Percentiles rank a stretch among this genome's conserved stretches.
Conservation (phyloP, 30 jellyfish, hydroid and myxozoan genomes). For the Clytia hemisphaerica region DNA sequence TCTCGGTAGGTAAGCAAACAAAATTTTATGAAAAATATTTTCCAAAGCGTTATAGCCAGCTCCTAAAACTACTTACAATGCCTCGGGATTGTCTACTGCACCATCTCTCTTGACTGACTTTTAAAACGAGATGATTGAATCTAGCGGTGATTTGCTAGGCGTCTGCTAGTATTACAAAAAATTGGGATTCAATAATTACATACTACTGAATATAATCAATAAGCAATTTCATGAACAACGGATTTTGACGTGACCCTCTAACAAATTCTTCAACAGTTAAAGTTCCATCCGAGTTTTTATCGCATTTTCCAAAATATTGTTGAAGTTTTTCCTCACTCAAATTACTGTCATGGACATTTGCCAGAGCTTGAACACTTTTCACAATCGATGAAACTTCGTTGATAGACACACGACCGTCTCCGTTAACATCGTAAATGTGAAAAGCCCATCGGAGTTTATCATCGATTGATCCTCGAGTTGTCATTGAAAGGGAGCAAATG, state of each 20-base stretch:
- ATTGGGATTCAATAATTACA: too few species aligned
- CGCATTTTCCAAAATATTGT: slow-evolving; percentile 47
- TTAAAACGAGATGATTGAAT: too few species aligned
- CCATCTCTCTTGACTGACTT: too few species aligned
- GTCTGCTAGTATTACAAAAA: too few species aligned
- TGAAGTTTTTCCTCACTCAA: slow-evolving; percentile 45
- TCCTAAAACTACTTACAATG: too few species aligned
- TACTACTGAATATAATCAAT: slow-evolving; percentile 48
- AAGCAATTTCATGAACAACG: slow-evolving; percentile 62
- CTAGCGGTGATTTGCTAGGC: too few species aligned
- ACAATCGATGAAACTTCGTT: slow-evolving; percentile 56
- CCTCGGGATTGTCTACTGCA: too few species aligned
- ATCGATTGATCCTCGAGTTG: slow-evolving; percentile 74
- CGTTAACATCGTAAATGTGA: slow-evolving; percentile 72
- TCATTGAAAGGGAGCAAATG: slow-evolving; percentile 69
- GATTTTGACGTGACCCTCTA: slow-evolving; percentile 58
- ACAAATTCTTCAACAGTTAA: slow-evolving; percentile 73
- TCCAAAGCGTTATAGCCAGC: too few species aligned
- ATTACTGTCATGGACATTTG: slow-evolving; percentile 57
- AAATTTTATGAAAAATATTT: too few species aligned
- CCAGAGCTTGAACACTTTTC: slow-evolving; percentile 49
- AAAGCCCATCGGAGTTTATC: slow-evolving; percentile 87
- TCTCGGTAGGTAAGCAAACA: too few species aligned
- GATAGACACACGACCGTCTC: slow-evolving; percentile 77
- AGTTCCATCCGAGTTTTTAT: slow-evolving; percentile 63